phyloP scores from a whole-genome alignment of 1,140 invertebrate species.

The Kradibia gibbosae region DNA sequence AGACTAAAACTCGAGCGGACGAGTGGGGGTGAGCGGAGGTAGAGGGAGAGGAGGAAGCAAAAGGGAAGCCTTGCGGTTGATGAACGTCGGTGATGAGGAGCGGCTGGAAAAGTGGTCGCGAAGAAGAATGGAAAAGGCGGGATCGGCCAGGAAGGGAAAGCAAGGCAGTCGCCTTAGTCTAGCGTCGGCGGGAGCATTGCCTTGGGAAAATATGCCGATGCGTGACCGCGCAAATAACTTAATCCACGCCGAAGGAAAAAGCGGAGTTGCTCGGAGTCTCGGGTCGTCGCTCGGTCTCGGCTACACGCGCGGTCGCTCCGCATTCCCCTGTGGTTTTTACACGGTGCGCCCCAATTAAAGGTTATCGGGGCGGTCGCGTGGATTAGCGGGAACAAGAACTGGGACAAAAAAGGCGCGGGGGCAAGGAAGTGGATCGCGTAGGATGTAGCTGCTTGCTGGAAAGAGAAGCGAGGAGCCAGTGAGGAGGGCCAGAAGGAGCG shows the following conservation, averaged over 20 bases:
- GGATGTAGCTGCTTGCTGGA: background rate
- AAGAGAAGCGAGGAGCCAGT: background rate
- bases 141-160: background rate
- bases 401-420: background rate
- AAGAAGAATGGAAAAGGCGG: background rate
- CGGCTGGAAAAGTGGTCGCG: no score
- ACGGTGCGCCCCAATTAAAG: constrained; percentile 18
- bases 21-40: background rate
- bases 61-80: background rate
- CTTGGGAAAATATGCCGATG: constrained; percentile 6
- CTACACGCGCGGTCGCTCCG: background rate
- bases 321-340: constrained; percentile 29
- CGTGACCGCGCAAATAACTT: constrained; percentile 29
- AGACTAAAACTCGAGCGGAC: background rate
- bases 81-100: background rate
- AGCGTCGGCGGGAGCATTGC: constrained; percentile 6
- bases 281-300: no score
- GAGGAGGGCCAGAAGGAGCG: background rate
- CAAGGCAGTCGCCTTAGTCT: no score
- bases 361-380: background rate
- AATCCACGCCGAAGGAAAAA: constrained; percentile 21
- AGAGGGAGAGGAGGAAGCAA: background rate
- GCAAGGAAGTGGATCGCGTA: background rate
- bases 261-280: background rate
- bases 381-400: constrained; percentile 3